phyloP scores from a whole-genome alignment of 2,888 invertebrate species.

The Pimpla rufipes region DNA sequence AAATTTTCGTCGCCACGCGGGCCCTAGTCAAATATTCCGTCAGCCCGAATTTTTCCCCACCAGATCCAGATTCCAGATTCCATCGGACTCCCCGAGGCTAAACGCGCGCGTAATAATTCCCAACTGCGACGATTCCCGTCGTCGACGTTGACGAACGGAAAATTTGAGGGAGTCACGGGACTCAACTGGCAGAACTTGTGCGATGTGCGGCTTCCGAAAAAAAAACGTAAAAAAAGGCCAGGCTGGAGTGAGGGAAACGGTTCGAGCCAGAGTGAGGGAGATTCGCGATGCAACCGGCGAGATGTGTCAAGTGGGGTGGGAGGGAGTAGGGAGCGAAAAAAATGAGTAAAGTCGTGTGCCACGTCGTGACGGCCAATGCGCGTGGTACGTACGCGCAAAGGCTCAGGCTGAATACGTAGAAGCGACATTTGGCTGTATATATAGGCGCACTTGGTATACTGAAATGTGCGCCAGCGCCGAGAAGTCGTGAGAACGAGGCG shows the following conservation, averaged over 20 bases:
- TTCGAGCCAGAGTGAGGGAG: neutral
- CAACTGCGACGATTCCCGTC: neutral
- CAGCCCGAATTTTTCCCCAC: neutral
- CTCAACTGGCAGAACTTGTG: conserved; percentile 8
- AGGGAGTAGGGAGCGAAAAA: conserved; percentile 39
- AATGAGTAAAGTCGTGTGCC: conserved; percentile 55
- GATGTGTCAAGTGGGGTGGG: conserved; percentile 8
- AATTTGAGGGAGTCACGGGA: conserved; percentile 58
- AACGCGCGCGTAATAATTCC: neutral
- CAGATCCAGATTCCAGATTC: too few relatives aligned
- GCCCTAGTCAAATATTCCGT: neutral
- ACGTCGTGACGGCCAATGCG: conserved; percentile 23
- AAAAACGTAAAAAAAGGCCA: neutral
- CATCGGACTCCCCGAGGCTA: too few relatives aligned
- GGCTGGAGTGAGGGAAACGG: neutral
- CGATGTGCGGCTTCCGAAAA: conserved; percentile 4
- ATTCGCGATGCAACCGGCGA: conserved; percentile 15
- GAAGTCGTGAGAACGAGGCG: neutral
- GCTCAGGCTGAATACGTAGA: neutral
- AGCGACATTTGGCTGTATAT: neutral
- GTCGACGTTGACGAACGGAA: conserved; percentile 39
- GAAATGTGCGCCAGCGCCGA: neutral
- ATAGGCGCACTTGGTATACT: neutral
- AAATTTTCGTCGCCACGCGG: conserved; percentile 23
- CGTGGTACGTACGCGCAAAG: conserved; percentile 21